These are phyloP conservation scores for Parauchenoglanis ngamensis DNA, from an alignment of 2,797 vertebrate genomes.

Conservation along the genomic window DNA sequence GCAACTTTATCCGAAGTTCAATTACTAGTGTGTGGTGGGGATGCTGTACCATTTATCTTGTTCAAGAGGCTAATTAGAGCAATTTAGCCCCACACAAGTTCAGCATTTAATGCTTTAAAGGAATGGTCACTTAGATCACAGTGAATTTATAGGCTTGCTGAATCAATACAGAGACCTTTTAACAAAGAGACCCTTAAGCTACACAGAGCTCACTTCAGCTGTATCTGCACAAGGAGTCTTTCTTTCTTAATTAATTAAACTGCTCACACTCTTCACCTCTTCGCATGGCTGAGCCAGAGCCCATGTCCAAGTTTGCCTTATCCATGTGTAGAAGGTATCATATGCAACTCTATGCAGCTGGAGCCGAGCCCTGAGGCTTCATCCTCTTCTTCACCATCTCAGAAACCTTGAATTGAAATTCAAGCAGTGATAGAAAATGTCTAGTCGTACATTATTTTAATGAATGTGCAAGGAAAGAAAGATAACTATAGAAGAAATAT, in stretches of 20 bases:
- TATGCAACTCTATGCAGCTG: slow-evolving; percentile 5
- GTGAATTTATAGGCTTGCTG: slow-evolving; percentile 51
- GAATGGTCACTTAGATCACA: slow-evolving; percentile 52
- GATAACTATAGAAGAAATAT: slow-evolving; percentile 30
- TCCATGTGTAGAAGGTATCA: slow-evolving; percentile 13
- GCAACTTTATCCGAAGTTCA: slow-evolving; percentile 5
- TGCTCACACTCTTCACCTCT: slow-evolving; percentile 37
- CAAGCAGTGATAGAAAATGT: slow-evolving; percentile 3
- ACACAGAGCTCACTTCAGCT: slow-evolving; percentile 38
- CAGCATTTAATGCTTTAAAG: slow-evolving; percentile 46
- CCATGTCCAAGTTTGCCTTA: slow-evolving; percentile 21
- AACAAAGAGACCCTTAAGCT: slow-evolving; percentile 42
- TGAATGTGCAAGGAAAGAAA: slow-evolving; percentile 29
- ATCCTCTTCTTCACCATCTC: not conserved
- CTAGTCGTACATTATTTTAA: slow-evolving; percentile 24
- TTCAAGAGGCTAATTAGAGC: slow-evolving; percentile 53
- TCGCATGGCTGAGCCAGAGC: slow-evolving; percentile 33
- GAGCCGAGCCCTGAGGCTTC: slow-evolving; percentile 5
- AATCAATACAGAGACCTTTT: slow-evolving; percentile 60
- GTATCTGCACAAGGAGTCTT: slow-evolving; percentile 43
- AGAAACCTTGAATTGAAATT: slow-evolving; percentile 5
- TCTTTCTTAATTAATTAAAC: slow-evolving; percentile 48
- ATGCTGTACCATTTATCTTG: slow-evolving; percentile 39
- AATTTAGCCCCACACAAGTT: slow-evolving; percentile 48
- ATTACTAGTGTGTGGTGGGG: not conserved